Conservation (phyloP, 1,140 invertebrate species). For the Subanguina moxae region DNA sequence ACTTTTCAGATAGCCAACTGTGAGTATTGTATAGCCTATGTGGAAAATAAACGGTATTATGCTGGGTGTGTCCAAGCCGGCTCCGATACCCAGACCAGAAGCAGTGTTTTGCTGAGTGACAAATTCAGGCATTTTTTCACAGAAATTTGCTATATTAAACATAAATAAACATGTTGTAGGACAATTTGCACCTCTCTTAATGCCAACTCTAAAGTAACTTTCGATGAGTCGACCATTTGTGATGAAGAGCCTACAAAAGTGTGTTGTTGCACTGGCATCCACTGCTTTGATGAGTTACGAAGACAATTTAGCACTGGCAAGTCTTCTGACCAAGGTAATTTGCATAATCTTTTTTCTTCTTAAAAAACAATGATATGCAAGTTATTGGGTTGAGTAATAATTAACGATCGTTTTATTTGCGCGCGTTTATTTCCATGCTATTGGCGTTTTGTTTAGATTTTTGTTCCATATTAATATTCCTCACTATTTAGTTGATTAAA, state of each 20-base stretch:
- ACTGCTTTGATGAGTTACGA: neutral
- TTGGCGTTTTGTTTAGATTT: too few species aligned
- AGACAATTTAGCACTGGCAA: neutral
- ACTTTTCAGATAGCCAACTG: neutral
- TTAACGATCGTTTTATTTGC: neutral
- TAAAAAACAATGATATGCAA: neutral
- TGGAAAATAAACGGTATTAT: neutral
- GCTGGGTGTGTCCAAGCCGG: neutral
- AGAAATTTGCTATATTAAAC: too few species aligned
- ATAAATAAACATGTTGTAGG: neutral
- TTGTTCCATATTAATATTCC: too few species aligned
- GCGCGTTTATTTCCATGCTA: too few species aligned
- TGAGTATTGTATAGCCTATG: slow-evolving; percentile 1
- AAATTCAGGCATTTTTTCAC: neutral
- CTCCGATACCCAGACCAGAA: neutral
- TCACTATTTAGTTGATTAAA: too few species aligned
- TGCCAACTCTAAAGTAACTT: neutral
- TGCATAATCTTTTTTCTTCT: neutral
- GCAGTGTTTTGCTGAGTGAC: neutral
- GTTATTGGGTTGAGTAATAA: neutral
- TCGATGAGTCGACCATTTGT: neutral
- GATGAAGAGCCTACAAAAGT: neutral
- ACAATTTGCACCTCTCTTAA: neutral
- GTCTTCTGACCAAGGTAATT: neutral
- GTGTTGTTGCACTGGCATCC: neutral